Evolutionary conservation across 2,113 vertebrate genomes (phyloP).

Genomic region (Centrocercus urophasianus): DNA sequence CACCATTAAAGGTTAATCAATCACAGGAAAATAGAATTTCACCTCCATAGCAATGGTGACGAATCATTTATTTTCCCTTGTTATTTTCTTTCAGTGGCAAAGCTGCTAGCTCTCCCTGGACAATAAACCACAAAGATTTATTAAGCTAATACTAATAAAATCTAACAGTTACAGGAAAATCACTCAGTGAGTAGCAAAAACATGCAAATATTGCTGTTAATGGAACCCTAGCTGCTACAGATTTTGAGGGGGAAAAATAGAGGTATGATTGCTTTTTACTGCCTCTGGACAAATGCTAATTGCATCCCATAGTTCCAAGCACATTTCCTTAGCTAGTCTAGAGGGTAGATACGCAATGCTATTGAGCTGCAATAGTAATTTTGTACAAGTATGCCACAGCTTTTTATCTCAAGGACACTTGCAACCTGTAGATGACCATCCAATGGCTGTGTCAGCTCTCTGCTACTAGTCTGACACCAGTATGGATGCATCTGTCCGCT

Average conservation of each 20-base stretch:
- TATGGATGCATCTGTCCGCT: fast-evolving
- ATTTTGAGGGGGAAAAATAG: neutral
- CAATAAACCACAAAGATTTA: neutral
- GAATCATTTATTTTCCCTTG: neutral
- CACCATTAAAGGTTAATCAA: neutral
- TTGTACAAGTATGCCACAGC: neutral
- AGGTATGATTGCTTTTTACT: neutral
- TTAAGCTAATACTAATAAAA: neutral
- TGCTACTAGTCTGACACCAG: neutral
- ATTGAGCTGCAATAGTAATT: neutral
- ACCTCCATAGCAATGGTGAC: neutral
- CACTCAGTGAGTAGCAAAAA: neutral
- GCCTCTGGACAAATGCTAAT: neutral
- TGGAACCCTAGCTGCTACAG: neutral
- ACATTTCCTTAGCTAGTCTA: neutral
- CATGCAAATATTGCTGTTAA: neutral
- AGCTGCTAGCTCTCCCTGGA: neutral
- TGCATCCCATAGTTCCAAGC: neutral
- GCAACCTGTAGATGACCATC: neutral
- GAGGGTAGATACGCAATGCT: neutral
- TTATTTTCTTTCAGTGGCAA: neutral
- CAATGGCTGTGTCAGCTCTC: fast-evolving
- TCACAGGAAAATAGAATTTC: neutral
- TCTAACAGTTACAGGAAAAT: neutral
- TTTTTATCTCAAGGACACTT: neutral